Percentiles rank a stretch among this genome's conserved stretches.
phyloP scores from a whole-genome alignment of 2,797 vertebrate genomes.

The Sus cebifrons region DNA sequence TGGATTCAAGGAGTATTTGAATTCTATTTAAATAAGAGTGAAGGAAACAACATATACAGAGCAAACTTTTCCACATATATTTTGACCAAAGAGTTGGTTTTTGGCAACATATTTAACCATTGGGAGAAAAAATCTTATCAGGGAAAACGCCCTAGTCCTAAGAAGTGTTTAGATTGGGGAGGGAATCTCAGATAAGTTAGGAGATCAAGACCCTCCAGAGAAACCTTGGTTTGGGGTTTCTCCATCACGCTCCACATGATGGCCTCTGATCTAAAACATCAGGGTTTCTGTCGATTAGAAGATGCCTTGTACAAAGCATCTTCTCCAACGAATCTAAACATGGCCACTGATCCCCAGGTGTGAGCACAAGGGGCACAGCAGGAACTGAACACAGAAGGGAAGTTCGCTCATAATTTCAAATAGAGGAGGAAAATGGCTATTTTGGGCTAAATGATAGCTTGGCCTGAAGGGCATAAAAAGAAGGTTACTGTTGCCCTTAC shows the following conservation, averaged over 20 bases:
- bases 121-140: not conserved
- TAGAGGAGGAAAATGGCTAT: not conserved
- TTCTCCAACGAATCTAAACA: not conserved
- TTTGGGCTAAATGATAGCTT: not conserved
- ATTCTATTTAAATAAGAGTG: not conserved
- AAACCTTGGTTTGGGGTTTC: not conserved
- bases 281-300: not conserved
- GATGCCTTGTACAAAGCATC: not conserved
- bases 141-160: not conserved
- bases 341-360: not conserved
- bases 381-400: not conserved
- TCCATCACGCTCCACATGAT: not conserved
- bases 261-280: not conserved
- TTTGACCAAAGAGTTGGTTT: constrained; percentile 24
- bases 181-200: not conserved
- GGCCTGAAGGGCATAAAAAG: not conserved
- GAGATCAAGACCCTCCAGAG: not conserved
- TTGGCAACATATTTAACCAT: constrained; percentile 4
- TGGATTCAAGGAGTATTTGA: constrained; percentile 4
- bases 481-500: not conserved
- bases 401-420: not conserved
- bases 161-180: not conserved
- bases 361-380: not conserved
- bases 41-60: not conserved
- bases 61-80: not conserved